These are phyloP conservation scores for Rhinogobius similis DNA, from an alignment of 2,113 vertebrate species.

Conservation along the genomic window DNA sequence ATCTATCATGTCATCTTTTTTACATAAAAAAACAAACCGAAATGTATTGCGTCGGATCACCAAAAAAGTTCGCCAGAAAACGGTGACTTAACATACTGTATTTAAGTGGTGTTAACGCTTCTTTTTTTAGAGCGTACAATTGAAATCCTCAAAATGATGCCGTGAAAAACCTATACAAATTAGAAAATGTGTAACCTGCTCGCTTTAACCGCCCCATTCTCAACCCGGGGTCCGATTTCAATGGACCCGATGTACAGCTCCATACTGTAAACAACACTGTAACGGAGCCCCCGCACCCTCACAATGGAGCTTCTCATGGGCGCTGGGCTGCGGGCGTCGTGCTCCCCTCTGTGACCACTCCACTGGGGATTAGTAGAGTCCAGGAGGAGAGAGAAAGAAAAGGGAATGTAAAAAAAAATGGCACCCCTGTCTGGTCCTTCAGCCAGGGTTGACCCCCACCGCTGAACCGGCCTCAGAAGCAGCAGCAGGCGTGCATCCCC, in stretches of 20 bases:
- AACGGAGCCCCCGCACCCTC: conserved; percentile 70
- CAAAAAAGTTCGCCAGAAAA: no score
- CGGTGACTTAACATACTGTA: no score
- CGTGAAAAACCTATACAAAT: not conserved
- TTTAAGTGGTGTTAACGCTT: no score
- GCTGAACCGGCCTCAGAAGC: conserved; percentile 61
- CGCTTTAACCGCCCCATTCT: not conserved
- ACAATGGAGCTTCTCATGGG: conserved; percentile 77
- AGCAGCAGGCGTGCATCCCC: conserved; percentile 19
- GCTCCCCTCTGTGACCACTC: conserved; percentile 58
- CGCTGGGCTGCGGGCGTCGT: conserved; percentile 59
- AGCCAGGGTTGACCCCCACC: conserved; percentile 71
- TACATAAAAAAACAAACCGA: no score
- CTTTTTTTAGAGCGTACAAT: not conserved
- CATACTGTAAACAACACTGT: conserved; percentile 87
- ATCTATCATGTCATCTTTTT: no score
- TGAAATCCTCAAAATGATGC: not conserved
- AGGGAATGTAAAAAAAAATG: conserved; percentile 35
- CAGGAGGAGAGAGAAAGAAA: conserved; percentile 32
- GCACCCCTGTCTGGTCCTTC: conserved; percentile 71
- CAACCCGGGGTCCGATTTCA: conserved; percentile 80
- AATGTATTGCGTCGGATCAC: no score
- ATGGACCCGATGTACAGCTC: conserved; percentile 79
- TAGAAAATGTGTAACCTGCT: not conserved
- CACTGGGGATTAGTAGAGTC: conserved; percentile 64